A percentile compares a stretch with the other conserved stretches of the same genome.
These are phyloP conservation scores for Diacarnus erythraeanus DNA, from an alignment of 37 sponge, comb jelly and placozoan genomes.

Conservation along the genomic window DNA sequence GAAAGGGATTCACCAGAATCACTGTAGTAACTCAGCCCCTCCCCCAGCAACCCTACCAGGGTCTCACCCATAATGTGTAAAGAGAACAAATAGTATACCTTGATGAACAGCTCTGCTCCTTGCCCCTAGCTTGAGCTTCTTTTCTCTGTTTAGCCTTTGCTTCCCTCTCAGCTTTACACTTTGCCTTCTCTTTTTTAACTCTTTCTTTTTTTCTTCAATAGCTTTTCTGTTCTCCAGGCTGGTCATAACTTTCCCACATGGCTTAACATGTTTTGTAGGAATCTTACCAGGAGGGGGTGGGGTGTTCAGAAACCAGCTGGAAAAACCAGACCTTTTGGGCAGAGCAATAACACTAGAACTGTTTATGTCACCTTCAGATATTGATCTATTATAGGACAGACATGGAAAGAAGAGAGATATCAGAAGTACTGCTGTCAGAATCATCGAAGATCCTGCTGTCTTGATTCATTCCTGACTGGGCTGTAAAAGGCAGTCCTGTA, in stretches of 20 bases:
- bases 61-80: too few relatives aligned
- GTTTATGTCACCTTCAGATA: background rate
- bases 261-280: background rate
- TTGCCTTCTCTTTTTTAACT: slow-evolving; percentile 8
- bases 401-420: too few relatives aligned
- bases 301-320: background rate
- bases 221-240: slow-evolving; percentile 4
- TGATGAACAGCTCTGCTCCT: too few relatives aligned
- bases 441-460: too few relatives aligned
- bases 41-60: too few relatives aligned
- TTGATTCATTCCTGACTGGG: background rate
- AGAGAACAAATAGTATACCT: too few relatives aligned
- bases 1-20: too few relatives aligned
- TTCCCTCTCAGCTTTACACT: background rate
- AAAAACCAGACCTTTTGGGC: background rate
- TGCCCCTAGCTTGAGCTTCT: too few relatives aligned
- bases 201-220: slow-evolving; percentile 19
- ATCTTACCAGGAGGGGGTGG: background rate
- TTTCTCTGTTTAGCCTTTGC: background rate
- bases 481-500: background rate
- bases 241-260: slow-evolving; percentile 28
- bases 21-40: too few relatives aligned
- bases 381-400: too few relatives aligned
- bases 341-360: background rate
- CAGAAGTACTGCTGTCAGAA: too few relatives aligned